Evolutionary conservation across 2,113 vertebrate genomes (phyloP), one percentile per base, ranked within the genome.

Genomic region (Anser cygnoides): DNA sequence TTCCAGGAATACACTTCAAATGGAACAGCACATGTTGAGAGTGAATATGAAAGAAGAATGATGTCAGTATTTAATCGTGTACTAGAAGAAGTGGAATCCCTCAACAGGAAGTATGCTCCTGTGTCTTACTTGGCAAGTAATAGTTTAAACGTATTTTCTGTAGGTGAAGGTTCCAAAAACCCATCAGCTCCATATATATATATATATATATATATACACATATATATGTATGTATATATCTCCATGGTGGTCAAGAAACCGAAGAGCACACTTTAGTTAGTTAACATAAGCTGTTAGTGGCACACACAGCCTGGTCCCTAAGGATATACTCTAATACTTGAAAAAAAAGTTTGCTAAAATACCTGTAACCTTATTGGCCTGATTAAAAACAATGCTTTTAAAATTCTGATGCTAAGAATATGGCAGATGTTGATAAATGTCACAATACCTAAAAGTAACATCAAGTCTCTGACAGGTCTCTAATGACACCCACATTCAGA

Each of bases 31-130:
- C 98, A 98, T 44, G 98, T 99, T 5, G 99, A 99, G 92, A 99
- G 99, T 26, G 99, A 99, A 89, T 99, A 99, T 59, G 99, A 99
- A 97, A 98, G 99, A 72, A 98, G 98, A 95, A 99, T 99, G 99
- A 98, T 99, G 98, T 98, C 99, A 3, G 99, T 99, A 13, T 99
- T 99, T 96, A 99, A 97, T 93, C 98, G 88, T 0, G 99, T 99
- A 23, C 95, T 99, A 76, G 99, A 99, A 93, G 99, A 99, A 95
- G 99, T 99, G 84, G 99, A 99, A 84, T 98, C 98, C 4, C 98
- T 99, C 81, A 98, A 98, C 95, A 98, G 99, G 96, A 99, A 99
- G 95, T 99, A 99, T 19, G 98, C 99, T 44, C 99, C 99, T 6
- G 99, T 99, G 49, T 99, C 99, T 78, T 99, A 99, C 85, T 98